A percentile compares a stretch with the other conserved stretches of the same genome.
phyloP scores from a whole-genome alignment of 2,888 invertebrate genomes.

The Acrobasis consociella region DNA sequence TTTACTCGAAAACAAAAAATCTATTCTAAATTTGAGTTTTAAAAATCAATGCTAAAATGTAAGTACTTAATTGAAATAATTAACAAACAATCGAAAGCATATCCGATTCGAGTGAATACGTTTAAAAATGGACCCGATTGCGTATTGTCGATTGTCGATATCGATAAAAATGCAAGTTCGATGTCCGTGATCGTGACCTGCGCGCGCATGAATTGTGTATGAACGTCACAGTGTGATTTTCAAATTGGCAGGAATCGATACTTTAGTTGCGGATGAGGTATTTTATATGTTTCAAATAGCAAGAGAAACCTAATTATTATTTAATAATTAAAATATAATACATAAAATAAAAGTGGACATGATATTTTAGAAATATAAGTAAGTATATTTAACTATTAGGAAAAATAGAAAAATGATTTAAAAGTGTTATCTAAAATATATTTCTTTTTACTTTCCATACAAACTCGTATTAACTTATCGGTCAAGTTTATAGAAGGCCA shows the following conservation, averaged over 20 bases:
- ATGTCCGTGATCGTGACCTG: slow-evolving; percentile 79
- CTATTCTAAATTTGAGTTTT: slow-evolving; percentile 9
- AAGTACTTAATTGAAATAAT: slow-evolving; percentile 27
- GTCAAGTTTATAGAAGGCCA: too few species aligned
- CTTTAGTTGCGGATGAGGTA: slow-evolving; percentile 28
- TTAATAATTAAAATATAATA: too few species aligned
- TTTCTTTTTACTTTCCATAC: too few species aligned
- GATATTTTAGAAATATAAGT: too few species aligned
- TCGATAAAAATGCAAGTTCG: slow-evolving; percentile 76
- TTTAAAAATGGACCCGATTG: slow-evolving; percentile 60
- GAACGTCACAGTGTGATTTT: slow-evolving; percentile 53
- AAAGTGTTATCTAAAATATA: too few species aligned
- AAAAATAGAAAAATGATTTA: too few species aligned
- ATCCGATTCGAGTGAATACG: slow-evolving; percentile 47
- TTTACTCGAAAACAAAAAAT: slow-evolving; percentile 1
- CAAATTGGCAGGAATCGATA: slow-evolving; percentile 30
- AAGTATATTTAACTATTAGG: too few species aligned
- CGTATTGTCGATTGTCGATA: slow-evolving; percentile 48
- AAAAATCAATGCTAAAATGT: slow-evolving; percentile 20
- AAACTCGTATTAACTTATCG: too few species aligned
- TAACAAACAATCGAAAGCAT: slow-evolving; percentile 33
- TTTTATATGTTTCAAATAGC: background rate
- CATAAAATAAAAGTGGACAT: too few species aligned
- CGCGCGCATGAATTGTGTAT: slow-evolving; percentile 74
- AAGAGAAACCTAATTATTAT: too few species aligned